Conservation (phyloP, 2,888 invertebrate species). For the Scaptomyza polygonia region DNA sequence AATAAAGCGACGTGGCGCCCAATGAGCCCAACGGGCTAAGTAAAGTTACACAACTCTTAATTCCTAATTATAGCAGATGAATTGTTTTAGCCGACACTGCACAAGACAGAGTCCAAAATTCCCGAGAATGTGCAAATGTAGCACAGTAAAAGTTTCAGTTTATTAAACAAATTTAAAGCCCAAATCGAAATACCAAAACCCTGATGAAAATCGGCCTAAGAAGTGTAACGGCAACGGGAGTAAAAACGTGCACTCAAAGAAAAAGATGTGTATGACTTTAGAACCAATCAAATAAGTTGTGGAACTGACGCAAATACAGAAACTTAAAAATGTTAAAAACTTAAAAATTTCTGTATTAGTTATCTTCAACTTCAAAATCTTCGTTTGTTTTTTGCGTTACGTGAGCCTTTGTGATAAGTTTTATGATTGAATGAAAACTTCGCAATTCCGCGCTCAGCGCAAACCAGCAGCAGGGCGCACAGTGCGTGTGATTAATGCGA, state of each 20-base stretch:
- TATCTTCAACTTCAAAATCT: background rate
- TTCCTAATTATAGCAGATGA: too few relatives aligned
- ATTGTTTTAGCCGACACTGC: too few relatives aligned
- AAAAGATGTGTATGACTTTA: background rate
- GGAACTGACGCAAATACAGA: too few relatives aligned
- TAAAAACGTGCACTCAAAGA: background rate
- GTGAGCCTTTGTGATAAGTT: constrained; percentile 29
- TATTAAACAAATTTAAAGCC: constrained; percentile 71
- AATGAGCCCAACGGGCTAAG: too few relatives aligned
- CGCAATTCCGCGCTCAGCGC: constrained; percentile 55
- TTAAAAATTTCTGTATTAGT: background rate
- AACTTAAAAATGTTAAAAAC: background rate
- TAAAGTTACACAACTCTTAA: too few relatives aligned
- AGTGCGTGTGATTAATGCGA: constrained; percentile 73
- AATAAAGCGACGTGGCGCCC: too few relatives aligned
- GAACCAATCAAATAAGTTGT: too few relatives aligned
- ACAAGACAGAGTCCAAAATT: too few relatives aligned
- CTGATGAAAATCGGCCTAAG: constrained; percentile 21
- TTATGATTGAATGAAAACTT: constrained; percentile 53
- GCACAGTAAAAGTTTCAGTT: too few relatives aligned
- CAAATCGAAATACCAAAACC: constrained; percentile 15
- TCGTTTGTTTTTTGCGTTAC: background rate
- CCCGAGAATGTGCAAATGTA: too few relatives aligned
- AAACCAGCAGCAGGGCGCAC: constrained; percentile 42
- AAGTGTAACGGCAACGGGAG: constrained; percentile 2